Conservation (phyloP, 2,797 vertebrate genomes). For the Chaenodraco wilsoni region DNA sequence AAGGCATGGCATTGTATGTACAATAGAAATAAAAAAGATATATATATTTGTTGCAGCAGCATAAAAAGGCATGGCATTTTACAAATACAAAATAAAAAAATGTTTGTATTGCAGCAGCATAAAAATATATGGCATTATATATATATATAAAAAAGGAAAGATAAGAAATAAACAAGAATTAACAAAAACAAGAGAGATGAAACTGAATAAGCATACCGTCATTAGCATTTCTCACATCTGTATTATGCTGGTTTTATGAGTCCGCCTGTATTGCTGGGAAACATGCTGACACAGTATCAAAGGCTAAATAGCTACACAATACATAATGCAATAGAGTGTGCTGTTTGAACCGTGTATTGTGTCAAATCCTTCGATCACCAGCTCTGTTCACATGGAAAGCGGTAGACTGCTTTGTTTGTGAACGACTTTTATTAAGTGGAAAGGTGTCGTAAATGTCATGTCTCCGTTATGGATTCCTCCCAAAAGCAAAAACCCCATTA, state of each 20-base stretch:
- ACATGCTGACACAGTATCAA: constrained; percentile 29
- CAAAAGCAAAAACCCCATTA: constrained; percentile 62
- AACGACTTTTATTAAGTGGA: constrained; percentile 53
- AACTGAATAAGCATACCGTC: too few relatives aligned
- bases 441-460: constrained; percentile 68
- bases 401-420: constrained; percentile 58
- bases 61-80: too few relatives aligned
- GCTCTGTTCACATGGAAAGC: constrained; percentile 22
- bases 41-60: too few relatives aligned
- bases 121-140: too few relatives aligned
- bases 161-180: too few relatives aligned
- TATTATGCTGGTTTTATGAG: constrained; percentile 3
- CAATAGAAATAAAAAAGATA: too few relatives aligned
- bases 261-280: background rate
- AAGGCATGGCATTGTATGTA: too few relatives aligned
- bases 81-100: too few relatives aligned
- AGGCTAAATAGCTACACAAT: constrained; percentile 24
- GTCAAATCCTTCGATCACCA: constrained; percentile 27
- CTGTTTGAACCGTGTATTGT: constrained; percentile 30
- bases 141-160: too few relatives aligned
- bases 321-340: constrained; percentile 1
- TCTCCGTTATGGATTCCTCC: constrained; percentile 63
- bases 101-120: too few relatives aligned
- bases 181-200: too few relatives aligned
- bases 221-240: constrained; percentile 14